Evolutionary conservation across 2,888 invertebrate genomes (phyloP).

Genomic region (Pyralis farinalis): DNA sequence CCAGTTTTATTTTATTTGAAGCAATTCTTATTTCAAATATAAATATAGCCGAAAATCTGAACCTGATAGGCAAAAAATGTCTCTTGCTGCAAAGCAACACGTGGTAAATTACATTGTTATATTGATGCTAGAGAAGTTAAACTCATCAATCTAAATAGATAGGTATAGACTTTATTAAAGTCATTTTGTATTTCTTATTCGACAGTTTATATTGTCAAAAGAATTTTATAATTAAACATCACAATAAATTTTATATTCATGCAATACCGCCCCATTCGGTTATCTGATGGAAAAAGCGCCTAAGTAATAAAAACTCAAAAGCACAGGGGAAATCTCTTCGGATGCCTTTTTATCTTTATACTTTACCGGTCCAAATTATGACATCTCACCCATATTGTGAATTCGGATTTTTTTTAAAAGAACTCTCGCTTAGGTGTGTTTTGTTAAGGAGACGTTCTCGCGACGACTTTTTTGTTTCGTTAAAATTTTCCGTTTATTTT

Average conservation of each 20-base stretch:
- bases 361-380: conserved; percentile 16
- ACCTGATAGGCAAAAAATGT: no score
- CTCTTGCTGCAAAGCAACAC: no score
- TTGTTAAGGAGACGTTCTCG: conserved; percentile 5
- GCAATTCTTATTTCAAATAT: no score
- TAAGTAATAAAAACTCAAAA: conserved; percentile 20
- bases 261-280: conserved; percentile 11
- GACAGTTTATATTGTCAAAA: neutral
- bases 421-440: conserved; percentile 5
- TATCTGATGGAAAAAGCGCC: conserved; percentile 18
- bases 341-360: conserved; percentile 21
- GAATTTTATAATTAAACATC: conserved; percentile 13
- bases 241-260: conserved; percentile 15
- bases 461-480: no score
- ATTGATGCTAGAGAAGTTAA: no score
- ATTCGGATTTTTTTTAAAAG: conserved; percentile 6
- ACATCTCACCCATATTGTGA: conserved; percentile 15
- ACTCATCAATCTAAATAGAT: no score
- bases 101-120: no score
- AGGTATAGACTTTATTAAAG: no score
- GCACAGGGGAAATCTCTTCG: conserved; percentile 19
- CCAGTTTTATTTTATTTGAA: no score
- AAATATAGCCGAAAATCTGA: no score
- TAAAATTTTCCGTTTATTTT: neutral
- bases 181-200: no score